Evolutionary conservation across 1,140 invertebrate genomes (phyloP).

Genomic region (Cotesia glomerata): DNA sequence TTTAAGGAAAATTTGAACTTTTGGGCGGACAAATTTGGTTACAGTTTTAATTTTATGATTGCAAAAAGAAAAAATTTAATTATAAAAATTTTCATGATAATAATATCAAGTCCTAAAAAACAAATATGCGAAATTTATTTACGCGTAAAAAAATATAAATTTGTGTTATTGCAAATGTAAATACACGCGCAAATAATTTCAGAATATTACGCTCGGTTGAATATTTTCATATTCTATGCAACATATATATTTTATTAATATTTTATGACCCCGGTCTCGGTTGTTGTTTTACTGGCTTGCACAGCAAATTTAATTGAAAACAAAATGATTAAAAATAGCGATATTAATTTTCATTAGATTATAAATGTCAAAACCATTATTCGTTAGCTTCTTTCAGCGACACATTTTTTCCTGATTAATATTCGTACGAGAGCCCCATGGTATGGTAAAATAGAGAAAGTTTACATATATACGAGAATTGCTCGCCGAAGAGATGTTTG

Average conservation of each 20-base stretch:
- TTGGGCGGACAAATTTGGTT: too few relatives aligned
- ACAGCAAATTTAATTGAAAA: too few relatives aligned
- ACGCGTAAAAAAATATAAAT: not conserved
- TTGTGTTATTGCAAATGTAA: not conserved
- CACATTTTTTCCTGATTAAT: conserved; percentile 4
- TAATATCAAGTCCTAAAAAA: not conserved
- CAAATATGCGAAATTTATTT: not conserved
- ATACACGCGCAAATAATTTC: not conserved
- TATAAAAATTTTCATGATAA: too few relatives aligned
- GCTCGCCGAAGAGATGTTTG: too few relatives aligned
- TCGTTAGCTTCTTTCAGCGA: too few relatives aligned
- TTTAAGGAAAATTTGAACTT: too few relatives aligned
- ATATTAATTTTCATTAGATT: too few relatives aligned
- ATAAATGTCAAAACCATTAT: too few relatives aligned
- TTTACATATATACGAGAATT: not conserved
- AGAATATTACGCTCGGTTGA: not conserved
- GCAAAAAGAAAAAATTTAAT: too few relatives aligned
- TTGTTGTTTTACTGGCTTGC: too few relatives aligned
- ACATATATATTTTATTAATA: not conserved
- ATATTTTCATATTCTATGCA: not conserved
- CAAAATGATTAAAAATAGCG: too few relatives aligned
- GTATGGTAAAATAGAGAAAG: conserved; percentile 3
- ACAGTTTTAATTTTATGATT: too few relatives aligned
- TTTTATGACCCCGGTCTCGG: not conserved
- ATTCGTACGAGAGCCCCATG: not conserved